These are phyloP conservation scores for Alligator sinensis DNA, from an alignment of 2,113 vertebrate genomes.

Conservation along the genomic window DNA sequence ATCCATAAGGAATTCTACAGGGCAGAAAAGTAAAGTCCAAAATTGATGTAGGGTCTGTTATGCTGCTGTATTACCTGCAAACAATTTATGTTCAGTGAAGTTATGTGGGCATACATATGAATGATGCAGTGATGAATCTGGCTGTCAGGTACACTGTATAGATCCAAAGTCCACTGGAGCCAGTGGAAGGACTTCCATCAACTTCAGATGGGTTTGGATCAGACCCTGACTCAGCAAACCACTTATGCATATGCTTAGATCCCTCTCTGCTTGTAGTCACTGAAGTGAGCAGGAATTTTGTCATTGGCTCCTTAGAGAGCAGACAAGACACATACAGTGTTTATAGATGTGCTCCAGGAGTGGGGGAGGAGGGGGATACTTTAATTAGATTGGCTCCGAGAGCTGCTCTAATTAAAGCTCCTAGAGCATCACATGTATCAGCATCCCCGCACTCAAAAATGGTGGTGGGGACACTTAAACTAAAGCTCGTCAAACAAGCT, in stretches of 20 bases:
- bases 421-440: too few species aligned
- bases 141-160: neutral
- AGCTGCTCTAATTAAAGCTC: too few species aligned
- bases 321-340: neutral
- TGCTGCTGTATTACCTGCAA: neutral
- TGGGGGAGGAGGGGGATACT: too few species aligned
- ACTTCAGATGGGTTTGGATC: neutral
- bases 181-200: neutral
- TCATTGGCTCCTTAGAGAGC: neutral
- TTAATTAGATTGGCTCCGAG: too few species aligned
- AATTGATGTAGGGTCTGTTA: neutral
- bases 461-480: too few species aligned
- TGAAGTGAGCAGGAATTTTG: neutral
- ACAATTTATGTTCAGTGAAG: neutral
- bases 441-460: too few species aligned
- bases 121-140: neutral
- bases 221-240: neutral
- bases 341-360: too few species aligned
- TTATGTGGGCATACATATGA: neutral
- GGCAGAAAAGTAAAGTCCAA: neutral
- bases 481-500: too few species aligned
- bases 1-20: neutral
- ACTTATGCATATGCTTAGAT: fast-evolving
- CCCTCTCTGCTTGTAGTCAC: neutral
- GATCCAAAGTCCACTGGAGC: neutral